Base-by-base conservation (phyloP, 2,888 invertebrate genomes). In the Pheosia gnoma region DNA sequence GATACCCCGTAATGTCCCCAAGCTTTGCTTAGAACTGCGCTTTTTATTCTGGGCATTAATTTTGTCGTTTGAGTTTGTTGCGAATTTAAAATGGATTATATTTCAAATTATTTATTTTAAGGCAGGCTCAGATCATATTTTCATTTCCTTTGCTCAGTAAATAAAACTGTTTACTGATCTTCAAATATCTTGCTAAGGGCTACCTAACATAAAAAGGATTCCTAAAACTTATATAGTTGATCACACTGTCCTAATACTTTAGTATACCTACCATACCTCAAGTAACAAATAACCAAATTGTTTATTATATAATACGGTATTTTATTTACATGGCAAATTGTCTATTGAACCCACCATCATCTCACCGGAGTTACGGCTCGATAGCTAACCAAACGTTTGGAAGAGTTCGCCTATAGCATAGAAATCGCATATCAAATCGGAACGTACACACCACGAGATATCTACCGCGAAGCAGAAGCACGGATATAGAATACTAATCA, bases 11-110 rank as follows among this genome's bases (percentile, higher is more conserved):
- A 70, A 13, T 68, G 72, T 71, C 67, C 59, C 59, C 9, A 45
- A 45, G 47, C 47, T 61, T 57, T 62, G 64, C 63, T 65, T 66
- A 39, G 13, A 55, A 55, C 61, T 57, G 43, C 61, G 59, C 58
- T 73, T 72, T 73, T 66, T 61, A 73, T 72, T 58, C 56, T 53
- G 54, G 38, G 47, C 58, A 59, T 63, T 63, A 63, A 67, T 72
- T 74, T 75, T 65, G 51, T n/a, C 13, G 8, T 38, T 54, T 39
- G 5, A 36, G 25, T 25, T 13, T 52, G 36, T 0, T 25, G 3
- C 8, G 4, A 25, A 25, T 8, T 36, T 8, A n/a, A 47, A 52
- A 13, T 25, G 6, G 9, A 52, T 52, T 25, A 9, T 43, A 2
- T 43, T 9, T 3, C 25, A 25, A 25, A 25, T 25, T 25, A 25